These are phyloP conservation scores for Erpornis zantholeuca DNA, from an alignment of 2,113 vertebrate species.

Conservation along the genomic window DNA sequence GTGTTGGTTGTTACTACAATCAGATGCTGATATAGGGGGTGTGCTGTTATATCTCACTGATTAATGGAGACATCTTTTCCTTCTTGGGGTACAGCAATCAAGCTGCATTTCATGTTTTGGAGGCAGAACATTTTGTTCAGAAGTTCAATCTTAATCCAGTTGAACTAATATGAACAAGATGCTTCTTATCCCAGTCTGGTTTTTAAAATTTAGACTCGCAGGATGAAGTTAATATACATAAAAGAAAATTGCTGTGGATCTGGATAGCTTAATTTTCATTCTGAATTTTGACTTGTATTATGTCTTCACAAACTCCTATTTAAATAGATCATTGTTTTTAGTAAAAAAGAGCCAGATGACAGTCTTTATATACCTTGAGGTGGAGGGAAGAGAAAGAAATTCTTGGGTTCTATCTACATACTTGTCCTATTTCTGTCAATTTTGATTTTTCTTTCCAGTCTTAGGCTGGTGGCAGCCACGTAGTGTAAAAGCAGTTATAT, in stretches of 20 bases:
- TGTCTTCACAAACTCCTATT: neutral
- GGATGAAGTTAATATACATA: neutral
- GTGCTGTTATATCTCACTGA: neutral
- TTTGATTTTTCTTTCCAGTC: constrained; percentile 62
- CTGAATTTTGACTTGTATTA: neutral
- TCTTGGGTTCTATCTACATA: constrained; percentile 33
- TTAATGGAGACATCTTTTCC: neutral
- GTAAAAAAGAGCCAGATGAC: neutral
- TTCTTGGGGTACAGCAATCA: neutral
- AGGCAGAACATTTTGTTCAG: constrained; percentile 10
- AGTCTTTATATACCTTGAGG: constrained; percentile 6
- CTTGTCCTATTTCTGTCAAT: constrained; percentile 73
- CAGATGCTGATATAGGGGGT: neutral
- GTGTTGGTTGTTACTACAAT: neutral
- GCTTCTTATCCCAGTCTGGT: neutral
- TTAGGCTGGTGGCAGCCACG: constrained; percentile 50
- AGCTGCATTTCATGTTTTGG: neutral
- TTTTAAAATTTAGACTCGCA: neutral
- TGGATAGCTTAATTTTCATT: neutral
- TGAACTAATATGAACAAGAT: constrained; percentile 9
- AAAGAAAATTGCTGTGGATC: neutral
- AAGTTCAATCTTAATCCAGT: constrained; percentile 16
- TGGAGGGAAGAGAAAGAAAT: constrained; percentile 1
- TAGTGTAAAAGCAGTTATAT: constrained; percentile 34
- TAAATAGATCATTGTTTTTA: neutral